Evolutionary conservation across 2,113 vertebrate species (phyloP).

Genomic region (Callorhinus ursinus): DNA sequence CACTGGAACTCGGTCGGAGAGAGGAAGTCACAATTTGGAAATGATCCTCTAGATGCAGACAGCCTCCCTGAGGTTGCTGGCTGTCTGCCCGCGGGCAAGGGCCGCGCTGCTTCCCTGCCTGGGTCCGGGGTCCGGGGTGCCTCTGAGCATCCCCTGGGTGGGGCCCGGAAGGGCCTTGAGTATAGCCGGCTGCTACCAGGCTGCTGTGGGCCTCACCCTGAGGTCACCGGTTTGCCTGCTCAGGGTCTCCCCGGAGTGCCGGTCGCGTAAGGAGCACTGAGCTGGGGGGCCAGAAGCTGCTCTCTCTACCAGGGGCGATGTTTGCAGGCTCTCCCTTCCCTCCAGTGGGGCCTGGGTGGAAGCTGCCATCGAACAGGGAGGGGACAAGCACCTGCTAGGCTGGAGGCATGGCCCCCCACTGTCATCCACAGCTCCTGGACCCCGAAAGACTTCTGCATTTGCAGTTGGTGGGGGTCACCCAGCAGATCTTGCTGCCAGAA

Average conservation of each 20-base stretch:
- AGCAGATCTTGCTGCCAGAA: background rate
- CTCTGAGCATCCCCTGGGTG: background rate
- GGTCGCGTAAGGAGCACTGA: background rate
- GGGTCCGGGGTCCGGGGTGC: rapidly evolving
- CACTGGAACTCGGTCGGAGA: rapidly evolving
- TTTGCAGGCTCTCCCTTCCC: background rate
- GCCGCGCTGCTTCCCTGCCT: background rate
- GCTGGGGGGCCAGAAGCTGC: background rate
- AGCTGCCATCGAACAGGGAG: rapidly evolving
- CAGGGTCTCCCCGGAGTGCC: background rate
- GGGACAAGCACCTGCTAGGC: background rate
- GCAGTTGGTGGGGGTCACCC: rapidly evolving
- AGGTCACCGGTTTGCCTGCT: background rate
- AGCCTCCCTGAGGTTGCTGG: background rate
- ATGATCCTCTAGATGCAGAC: background rate
- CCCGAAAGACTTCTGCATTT: rapidly evolving
- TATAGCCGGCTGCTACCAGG: background rate
- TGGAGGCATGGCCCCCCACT: background rate
- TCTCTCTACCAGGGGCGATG: background rate
- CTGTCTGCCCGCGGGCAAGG: rapidly evolving
- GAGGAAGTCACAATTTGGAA: background rate
- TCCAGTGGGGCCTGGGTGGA: rapidly evolving
- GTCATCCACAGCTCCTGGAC: background rate
- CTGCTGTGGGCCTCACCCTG: background rate
- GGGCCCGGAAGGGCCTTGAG: rapidly evolving